Evolutionary conservation across 2,888 invertebrate genomes (phyloP).

Genomic region (Parelbella ahira): DNA sequence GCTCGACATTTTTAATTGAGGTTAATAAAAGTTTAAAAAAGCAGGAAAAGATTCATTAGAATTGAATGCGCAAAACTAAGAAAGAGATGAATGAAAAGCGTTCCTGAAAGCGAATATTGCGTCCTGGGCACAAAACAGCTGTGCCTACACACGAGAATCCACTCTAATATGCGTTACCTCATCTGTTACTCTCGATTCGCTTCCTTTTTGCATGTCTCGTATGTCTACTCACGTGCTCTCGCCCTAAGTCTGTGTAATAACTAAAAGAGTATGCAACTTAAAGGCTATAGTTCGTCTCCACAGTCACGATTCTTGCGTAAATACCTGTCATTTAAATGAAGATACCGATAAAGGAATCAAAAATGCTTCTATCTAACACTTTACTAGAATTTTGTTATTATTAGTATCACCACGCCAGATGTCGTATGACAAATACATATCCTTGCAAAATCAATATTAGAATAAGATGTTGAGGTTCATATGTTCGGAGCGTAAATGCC

Average conservation of each 20-base stretch:
- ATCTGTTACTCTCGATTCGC: constrained; percentile 25
- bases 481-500: no score
- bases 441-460: no score
- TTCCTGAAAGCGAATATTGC: constrained; percentile 15
- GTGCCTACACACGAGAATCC: constrained; percentile 20
- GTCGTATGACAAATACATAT: no score
- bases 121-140: constrained; percentile 11
- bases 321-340: constrained; percentile 20
- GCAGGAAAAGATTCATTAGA: background rate
- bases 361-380: no score
- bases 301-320: constrained; percentile 14
- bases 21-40: background rate
- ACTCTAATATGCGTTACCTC: constrained; percentile 25
- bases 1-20: background rate
- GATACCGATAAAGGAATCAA: no score
- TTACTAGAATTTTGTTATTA: no score
- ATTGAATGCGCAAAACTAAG: background rate
- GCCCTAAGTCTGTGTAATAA: constrained; percentile 22
- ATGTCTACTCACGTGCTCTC: constrained; percentile 16
- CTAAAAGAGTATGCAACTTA: constrained; percentile 12
- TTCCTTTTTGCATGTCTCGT: constrained; percentile 25
- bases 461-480: no score
- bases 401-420: no score
- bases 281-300: no score
- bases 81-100: no score